A percentile compares a stretch with the other conserved stretches of the same genome.
phyloP scores from a whole-genome alignment of 2,113 vertebrate genomes.

The Myotis davidii region DNA sequence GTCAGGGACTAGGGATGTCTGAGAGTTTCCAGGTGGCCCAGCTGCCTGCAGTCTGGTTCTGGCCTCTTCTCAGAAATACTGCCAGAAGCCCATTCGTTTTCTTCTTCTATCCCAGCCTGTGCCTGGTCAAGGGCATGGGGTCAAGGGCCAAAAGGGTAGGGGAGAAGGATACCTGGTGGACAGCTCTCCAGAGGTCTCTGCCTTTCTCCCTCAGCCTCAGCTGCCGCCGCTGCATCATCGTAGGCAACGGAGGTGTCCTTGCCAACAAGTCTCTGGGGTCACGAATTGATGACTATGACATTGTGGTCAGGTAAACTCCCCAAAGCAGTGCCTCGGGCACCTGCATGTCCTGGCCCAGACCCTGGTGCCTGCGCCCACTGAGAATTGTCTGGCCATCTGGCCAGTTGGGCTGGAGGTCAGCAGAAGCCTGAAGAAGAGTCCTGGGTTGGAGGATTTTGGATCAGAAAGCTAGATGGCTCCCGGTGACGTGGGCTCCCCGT shows the following conservation, averaged over 20 bases:
- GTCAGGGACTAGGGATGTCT: not conserved
- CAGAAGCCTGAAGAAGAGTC: not conserved
- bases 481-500: not conserved
- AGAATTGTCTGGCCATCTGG: not conserved
- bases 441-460: constrained; percentile 18
- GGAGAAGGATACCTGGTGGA: not conserved
- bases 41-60: not conserved
- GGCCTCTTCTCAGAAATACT: constrained; percentile 27
- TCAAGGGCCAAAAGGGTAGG: not conserved
- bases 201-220: constrained; percentile 85
- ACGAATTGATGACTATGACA: constrained; percentile 95
- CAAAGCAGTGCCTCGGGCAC: not conserved
- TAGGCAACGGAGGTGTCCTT: constrained; percentile 97
- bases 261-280: constrained; percentile 97
- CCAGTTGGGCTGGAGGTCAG: not conserved
- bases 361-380: not conserved
- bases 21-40: not conserved
- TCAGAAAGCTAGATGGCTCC: not conserved
- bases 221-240: constrained; percentile 96
- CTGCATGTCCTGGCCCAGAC: not conserved
- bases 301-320: constrained; percentile 93
- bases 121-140: not conserved
- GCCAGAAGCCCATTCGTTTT: not conserved
- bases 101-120: not conserved
- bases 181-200: not conserved